Evolutionary conservation across 1,140 invertebrate genomes (phyloP).

Genomic region (Coelopa frigida): DNA sequence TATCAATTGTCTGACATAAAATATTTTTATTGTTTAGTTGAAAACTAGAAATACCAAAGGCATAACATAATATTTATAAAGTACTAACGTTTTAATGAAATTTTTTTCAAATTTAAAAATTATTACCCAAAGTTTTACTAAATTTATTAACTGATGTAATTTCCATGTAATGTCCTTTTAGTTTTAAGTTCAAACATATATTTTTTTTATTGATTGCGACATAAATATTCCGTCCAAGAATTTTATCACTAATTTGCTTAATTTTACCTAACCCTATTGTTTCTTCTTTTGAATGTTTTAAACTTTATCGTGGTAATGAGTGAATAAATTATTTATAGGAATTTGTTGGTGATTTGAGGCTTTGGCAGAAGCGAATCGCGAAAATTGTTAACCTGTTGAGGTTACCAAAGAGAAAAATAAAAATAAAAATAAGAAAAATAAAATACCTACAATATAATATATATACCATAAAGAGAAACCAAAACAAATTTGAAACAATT

Average conservation of each 20-base stretch:
- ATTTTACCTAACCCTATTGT: constrained; percentile 1
- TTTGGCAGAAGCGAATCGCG: constrained; percentile 12
- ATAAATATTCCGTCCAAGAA: constrained; percentile 12
- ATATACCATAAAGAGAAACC: constrained; percentile 16
- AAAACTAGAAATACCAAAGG: constrained; percentile 13
- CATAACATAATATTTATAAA: constrained; percentile 17
- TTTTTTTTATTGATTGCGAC: constrained; percentile 1
- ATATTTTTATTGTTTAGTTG: constrained; percentile 1
- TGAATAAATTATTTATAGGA: constrained; percentile 7
- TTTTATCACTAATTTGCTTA: constrained; percentile 5
- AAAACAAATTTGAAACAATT: constrained; percentile 19
- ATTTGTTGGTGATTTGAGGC: constrained; percentile 14
- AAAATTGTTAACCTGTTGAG: constrained; percentile 7
- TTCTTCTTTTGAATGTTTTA: no score
- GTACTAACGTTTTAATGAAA: constrained; percentile 15
- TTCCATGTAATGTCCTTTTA: constrained; percentile 1
- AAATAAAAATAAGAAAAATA: constrained; percentile 16
- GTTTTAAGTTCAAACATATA: constrained; percentile 2
- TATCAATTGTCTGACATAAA: constrained; percentile 14
- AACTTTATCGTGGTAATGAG: no score
- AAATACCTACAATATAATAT: constrained; percentile 17
- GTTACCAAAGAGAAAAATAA: constrained; percentile 3
- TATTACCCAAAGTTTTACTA: not conserved
- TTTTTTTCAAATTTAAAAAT: constrained; percentile 20
- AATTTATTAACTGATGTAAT: not conserved